phyloP scores from a whole-genome alignment of 2,888 invertebrate species.

The Epistrophella euchroma region DNA sequence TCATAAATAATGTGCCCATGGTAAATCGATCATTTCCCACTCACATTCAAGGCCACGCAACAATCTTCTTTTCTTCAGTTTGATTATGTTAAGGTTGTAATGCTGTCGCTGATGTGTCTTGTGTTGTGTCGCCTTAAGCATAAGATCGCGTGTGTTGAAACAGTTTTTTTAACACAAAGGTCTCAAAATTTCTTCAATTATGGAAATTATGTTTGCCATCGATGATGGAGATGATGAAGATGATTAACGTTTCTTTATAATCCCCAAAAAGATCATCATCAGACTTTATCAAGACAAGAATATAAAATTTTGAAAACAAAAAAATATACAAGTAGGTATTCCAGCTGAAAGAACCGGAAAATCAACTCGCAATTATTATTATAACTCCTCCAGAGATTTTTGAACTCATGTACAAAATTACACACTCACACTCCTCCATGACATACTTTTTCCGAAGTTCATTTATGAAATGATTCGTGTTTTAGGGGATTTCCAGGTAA shows the following conservation, averaged over 20 bases:
- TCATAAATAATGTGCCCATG: conserved; percentile 16
- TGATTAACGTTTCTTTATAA: conserved; percentile 32
- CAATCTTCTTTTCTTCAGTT: not conserved
- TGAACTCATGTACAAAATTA: conserved; percentile 7
- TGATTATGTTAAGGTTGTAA: not conserved
- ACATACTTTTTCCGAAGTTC: conserved; percentile 25
- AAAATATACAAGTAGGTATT: not conserved
- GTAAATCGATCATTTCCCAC: conserved; percentile 51
- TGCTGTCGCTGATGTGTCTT: not conserved
- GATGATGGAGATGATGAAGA: conserved; percentile 8
- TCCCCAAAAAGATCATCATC: conserved; percentile 1
- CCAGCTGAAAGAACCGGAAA: conserved; percentile 44
- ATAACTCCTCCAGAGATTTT: conserved; percentile 42
- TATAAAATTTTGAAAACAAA: not conserved
- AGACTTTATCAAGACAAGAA: not conserved
- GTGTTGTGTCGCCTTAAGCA: conserved; percentile 38
- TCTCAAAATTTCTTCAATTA: conserved; percentile 34
- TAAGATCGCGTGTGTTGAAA: conserved; percentile 45
- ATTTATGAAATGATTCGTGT: conserved; percentile 18
- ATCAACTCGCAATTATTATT: conserved; percentile 54
- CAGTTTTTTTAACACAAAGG: not conserved
- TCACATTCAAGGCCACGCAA: conserved; percentile 34
- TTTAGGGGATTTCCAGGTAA: conserved; percentile 27
- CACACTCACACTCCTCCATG: conserved; percentile 39
- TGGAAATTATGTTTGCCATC: conserved; percentile 44